Percentiles rank a stretch among this genome's conserved stretches.
phyloP scores from a whole-genome alignment of 2,113 vertebrate genomes.

The Suncus etruscus region DNA sequence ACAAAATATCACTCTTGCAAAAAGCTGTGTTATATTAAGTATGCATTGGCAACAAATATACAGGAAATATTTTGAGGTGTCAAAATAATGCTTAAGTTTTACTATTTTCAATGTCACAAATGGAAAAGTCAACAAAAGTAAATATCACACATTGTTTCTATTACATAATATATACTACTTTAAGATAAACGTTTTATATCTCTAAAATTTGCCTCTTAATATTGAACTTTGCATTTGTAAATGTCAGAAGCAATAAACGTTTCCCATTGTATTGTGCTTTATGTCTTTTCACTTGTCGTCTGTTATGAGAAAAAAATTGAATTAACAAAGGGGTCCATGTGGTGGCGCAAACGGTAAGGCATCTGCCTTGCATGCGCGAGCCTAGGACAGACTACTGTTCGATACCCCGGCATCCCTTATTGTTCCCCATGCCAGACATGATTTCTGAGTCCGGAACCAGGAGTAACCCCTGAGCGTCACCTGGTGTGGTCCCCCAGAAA shows the following conservation, averaged over 20 bases:
- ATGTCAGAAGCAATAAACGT: neutral
- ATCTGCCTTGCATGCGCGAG: no score
- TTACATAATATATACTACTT: neutral
- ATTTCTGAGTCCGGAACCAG: no score
- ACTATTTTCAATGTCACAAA: neutral
- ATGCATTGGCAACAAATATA: neutral
- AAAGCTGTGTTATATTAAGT: neutral
- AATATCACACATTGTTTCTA: neutral
- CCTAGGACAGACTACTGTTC: no score
- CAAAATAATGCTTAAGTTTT: neutral
- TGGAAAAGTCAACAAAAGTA: neutral
- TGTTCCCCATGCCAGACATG: no score
- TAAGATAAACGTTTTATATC: constrained; percentile 12
- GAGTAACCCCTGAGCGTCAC: no score
- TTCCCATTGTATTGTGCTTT: neutral
- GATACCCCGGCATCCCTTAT: no score
- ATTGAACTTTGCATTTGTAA: neutral
- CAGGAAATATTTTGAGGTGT: neutral
- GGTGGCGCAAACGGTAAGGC: no score
- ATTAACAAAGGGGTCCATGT: neutral
- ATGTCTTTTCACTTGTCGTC: neutral
- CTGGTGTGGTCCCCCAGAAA: neutral
- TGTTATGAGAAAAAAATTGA: neutral
- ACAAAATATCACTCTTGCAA: neutral
- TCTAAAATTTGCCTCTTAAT: neutral